These are phyloP conservation scores for Acronicta leporina DNA, from an alignment of 2,888 invertebrate genomes.

Conservation along the genomic window DNA sequence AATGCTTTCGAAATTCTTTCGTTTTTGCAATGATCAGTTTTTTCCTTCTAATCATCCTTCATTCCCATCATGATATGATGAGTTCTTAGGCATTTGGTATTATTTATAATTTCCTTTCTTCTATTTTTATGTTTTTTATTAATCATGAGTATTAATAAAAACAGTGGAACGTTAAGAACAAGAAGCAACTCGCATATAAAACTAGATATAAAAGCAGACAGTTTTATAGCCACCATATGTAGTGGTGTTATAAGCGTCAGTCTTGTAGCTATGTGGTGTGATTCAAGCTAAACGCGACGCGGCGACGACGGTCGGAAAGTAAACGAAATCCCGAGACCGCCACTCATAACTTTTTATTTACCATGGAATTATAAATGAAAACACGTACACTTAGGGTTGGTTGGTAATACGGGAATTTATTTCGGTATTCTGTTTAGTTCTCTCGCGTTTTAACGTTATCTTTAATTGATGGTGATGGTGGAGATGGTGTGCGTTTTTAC, in stretches of 20 bases:
- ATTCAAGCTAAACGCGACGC: constrained; percentile 9
- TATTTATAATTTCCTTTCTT: too few relatives aligned
- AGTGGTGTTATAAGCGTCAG: constrained; percentile 8
- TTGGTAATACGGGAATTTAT: constrained; percentile 18
- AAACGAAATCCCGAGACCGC: constrained; percentile 20
- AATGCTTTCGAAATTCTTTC: too few relatives aligned
- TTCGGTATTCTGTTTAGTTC: neutral
- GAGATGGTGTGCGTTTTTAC: too few relatives aligned
- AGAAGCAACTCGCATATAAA: neutral
- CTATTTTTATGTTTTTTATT: too few relatives aligned
- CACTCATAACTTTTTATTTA: constrained; percentile 28
- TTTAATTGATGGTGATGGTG: too few relatives aligned
- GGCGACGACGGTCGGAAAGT: constrained; percentile 5
- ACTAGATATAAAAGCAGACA: constrained; percentile 3
- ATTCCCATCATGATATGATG: too few relatives aligned
- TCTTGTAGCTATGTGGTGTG: constrained; percentile 22
- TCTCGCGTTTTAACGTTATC: too few relatives aligned
- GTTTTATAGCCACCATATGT: constrained; percentile 9
- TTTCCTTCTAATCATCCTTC: too few relatives aligned
- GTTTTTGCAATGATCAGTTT: too few relatives aligned
- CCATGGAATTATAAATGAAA: constrained; percentile 40
- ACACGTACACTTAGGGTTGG: constrained; percentile 18
- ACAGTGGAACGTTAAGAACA: too few relatives aligned
- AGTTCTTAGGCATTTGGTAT: too few relatives aligned
- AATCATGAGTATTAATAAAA: too few relatives aligned